Evolutionary conservation across 2,113 vertebrate genomes (phyloP), one percentile per base, ranked within the genome.

Genomic region (Albula glossodonta): DNA sequence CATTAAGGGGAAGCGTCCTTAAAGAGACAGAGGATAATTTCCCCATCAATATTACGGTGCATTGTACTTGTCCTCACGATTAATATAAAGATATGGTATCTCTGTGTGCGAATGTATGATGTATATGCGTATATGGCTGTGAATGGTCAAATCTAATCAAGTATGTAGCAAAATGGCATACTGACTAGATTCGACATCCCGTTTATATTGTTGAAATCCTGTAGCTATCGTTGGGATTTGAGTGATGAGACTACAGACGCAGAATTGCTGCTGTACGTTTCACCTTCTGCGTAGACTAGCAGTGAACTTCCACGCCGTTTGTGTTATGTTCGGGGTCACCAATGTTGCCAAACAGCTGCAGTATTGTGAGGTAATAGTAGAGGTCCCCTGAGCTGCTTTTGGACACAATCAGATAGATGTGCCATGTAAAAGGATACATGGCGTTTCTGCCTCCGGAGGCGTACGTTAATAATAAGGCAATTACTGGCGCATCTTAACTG

Each of bases 291-390:
- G 25, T 74, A 88, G 22, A 19, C 15, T 15, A 7, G 60, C 91
- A 80, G 87, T 88, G 92, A 93, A 90, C 92, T 89, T 88, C 89
- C 91, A 93, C 88, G 90, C 90, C 87, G 86, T 89, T 85, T 90
- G 90, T 91, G 91, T 94, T 89, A 89, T 91, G 90, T 92, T 88
- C 87, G 92, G 87, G 90, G 90, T 91, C 88, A 89, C 90, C 92
- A 89, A 89, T 93, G 91, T 94, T 94, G 93, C 91, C 93, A 93
- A 93, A 93, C 93, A 94, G 93, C 93, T 94, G 93, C 93, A 91
- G 91, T 92, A 93, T 94, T 94, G 92, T 94, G 91, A 87, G 91
- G 91, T 88, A 89, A 89, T 90, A 87, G 92, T 90, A 83, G 86
- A 93, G 88, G 90, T 94, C 93, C 90, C 91, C 66, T 87, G 91